phyloP scores from a whole-genome alignment of 92 coral and sea anemone species.

The Palythoa heliodiscus region DNA sequence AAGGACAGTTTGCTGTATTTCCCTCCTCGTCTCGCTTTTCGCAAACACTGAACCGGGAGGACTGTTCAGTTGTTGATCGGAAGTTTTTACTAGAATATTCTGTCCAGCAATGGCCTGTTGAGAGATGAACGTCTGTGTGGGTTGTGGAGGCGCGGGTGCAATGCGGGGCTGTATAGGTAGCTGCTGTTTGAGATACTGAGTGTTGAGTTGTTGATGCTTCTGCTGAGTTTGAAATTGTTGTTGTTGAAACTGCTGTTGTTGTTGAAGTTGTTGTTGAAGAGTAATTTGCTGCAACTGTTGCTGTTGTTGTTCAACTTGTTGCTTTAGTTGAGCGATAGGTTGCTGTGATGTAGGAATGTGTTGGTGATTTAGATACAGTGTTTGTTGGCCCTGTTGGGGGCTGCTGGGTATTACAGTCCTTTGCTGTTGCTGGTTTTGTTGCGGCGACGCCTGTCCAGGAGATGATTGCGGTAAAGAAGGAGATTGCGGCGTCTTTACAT shows the following conservation, averaged over 20 bases:
- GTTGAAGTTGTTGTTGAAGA: slow-evolving; percentile 70
- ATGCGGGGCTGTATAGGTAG: slow-evolving; percentile 93
- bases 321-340: slow-evolving; percentile 85
- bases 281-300: slow-evolving; percentile 75
- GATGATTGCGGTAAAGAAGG: slow-evolving; percentile 80
- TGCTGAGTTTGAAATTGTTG: slow-evolving; percentile 78
- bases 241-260: slow-evolving; percentile 80
- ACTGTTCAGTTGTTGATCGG: slow-evolving; percentile 79
- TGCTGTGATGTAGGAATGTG: slow-evolving; percentile 70
- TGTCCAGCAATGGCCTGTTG: slow-evolving; percentile 72
- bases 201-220: slow-evolving; percentile 75
- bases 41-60: slow-evolving; percentile 82
- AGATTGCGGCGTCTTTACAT: slow-evolving; percentile 78
- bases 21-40: slow-evolving; percentile 72
- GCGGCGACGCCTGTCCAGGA: slow-evolving; percentile 76
- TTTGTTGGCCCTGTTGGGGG: slow-evolving; percentile 80
- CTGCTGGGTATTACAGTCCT: slow-evolving; percentile 72
- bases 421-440: slow-evolving; percentile 64
- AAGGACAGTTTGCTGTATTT: slow-evolving; percentile 72
- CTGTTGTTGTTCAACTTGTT: slow-evolving; percentile 87
- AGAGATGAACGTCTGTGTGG: slow-evolving; percentile 77
- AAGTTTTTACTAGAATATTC: slow-evolving; percentile 74
- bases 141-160: slow-evolving; percentile 94
- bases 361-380: slow-evolving; percentile 76
- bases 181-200: slow-evolving; percentile 81